Evolutionary conservation across 2,797 vertebrate species (phyloP), one percentile per base, ranked within the genome.

Genomic region (Clarias pachynema): DNA sequence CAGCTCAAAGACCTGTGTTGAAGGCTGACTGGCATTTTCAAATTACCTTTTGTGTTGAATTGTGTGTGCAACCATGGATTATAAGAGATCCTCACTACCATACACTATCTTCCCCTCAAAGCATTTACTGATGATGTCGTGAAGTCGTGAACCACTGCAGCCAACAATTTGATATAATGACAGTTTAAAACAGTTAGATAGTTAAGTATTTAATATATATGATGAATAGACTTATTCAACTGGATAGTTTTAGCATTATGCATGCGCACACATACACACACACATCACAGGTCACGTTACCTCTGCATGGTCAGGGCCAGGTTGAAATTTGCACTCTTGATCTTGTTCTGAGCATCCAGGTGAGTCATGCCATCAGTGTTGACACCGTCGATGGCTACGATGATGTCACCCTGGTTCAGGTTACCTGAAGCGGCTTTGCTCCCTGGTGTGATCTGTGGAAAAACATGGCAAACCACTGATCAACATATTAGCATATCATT

Each of bases 311-410:
- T 98, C 91, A 99, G 97, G 9, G 95, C 95, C 92, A 99, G 93
- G 94, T 96, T 97, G 94, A 96, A 97, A 92, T 89, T 95, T 84
- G 98, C 97, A 81, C 96, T 97, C 93, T 99, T 99, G 94, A 99
- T 99, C 94, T 97, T 98, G 94, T 99, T 99, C 95, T 99, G 98
- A 66, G 97, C 98, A 85, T 99, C 97, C 92, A 99, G 94, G 91
- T 99, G 98, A 66, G 98, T 99, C 98, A 99, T 99, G 81, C 97
- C 97, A 3, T 99, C 98, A 0, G 98, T 97, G 93, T 94, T 94
- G 90, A 97, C 95, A 31, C 98, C 98, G 1, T 99, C 98, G 31
- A 99, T 99, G 88, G 98, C 97, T 44, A 98, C 94, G 1, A 99
- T 98, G 73, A 97, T 92, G 84, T 99, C 98, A 0, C 98, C 98